phyloP scores from a whole-genome alignment of 2,113 vertebrate genomes.

The Azemiops feae region DNA sequence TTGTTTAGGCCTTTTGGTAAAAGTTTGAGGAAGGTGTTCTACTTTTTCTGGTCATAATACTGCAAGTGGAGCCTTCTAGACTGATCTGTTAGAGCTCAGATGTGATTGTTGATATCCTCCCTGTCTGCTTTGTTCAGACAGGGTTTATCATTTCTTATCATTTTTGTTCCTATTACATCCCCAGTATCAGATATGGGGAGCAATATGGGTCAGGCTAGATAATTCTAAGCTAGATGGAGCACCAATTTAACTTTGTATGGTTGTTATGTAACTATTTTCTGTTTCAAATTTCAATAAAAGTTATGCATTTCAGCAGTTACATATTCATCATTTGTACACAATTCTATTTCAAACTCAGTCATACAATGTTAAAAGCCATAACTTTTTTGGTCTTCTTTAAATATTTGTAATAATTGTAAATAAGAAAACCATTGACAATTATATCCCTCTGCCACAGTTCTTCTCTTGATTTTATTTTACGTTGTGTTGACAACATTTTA shows the following conservation, averaged over 20 bases:
- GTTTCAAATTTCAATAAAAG: too few species aligned
- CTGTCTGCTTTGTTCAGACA: background rate
- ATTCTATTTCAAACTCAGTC: too few species aligned
- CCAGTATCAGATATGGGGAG: background rate
- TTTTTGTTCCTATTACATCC: background rate
- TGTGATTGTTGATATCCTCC: background rate
- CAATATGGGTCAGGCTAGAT: background rate
- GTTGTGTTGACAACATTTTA: too few species aligned
- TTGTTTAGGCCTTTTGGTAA: background rate
- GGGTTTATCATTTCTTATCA: background rate
- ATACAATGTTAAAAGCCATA: too few species aligned
- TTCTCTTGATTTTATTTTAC: too few species aligned
- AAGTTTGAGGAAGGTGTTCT: background rate
- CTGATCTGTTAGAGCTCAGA: background rate
- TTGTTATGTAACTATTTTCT: background rate
- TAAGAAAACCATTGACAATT: too few species aligned
- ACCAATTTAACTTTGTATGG: background rate
- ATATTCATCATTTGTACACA: too few species aligned
- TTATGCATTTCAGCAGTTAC: too few species aligned
- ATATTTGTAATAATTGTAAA: too few species aligned
- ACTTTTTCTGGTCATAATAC: background rate
- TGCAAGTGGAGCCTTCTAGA: background rate
- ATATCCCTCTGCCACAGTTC: too few species aligned
- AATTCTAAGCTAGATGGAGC: background rate
- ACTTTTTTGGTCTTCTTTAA: too few species aligned